These are phyloP conservation scores for Lepas anatifera DNA, from an alignment of 2,888 invertebrate species.

Conservation along the genomic window DNA sequence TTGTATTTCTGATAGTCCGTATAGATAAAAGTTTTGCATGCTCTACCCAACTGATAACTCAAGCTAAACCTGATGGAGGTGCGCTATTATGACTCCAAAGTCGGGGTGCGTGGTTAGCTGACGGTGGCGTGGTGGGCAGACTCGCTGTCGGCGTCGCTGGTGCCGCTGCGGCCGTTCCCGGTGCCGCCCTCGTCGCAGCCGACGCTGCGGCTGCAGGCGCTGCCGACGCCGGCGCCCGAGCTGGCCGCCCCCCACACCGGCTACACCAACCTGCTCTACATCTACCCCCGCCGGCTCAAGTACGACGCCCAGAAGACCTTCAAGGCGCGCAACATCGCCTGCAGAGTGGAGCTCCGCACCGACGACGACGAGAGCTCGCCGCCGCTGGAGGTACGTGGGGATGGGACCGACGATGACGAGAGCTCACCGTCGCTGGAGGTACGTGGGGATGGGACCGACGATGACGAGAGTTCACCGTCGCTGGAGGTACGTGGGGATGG, in stretches of 20 bases:
- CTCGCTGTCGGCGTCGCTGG: conserved; percentile 66
- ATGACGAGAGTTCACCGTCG: no score
- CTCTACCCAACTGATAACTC: no score
- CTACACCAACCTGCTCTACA: conserved; percentile 80
- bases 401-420: no score
- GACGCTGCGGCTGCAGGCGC: conserved; percentile 73
- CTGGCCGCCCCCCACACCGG: conserved; percentile 67
- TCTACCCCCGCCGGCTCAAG: conserved; percentile 72
- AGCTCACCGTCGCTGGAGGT: no score
- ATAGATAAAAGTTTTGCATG: no score
- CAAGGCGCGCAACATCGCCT: conserved; percentile 87
- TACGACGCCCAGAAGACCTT: conserved; percentile 88
- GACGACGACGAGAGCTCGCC: conserved; percentile 57
- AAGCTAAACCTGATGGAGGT: no score
- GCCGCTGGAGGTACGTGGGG: conserved; percentile 53
- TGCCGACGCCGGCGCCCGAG: conserved; percentile 42
- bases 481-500: background rate
- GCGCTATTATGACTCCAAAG: no score
- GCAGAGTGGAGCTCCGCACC: conserved; percentile 74
- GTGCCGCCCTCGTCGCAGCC: conserved; percentile 60
- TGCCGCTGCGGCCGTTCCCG: conserved; percentile 73
- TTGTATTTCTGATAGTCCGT: no score
- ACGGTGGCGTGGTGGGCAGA: no score
- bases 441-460: no score
- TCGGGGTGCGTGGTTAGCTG: no score